Base-by-base conservation (phyloP, 2,113 vertebrate species). In the Puffinus mauretanicus region DNA sequence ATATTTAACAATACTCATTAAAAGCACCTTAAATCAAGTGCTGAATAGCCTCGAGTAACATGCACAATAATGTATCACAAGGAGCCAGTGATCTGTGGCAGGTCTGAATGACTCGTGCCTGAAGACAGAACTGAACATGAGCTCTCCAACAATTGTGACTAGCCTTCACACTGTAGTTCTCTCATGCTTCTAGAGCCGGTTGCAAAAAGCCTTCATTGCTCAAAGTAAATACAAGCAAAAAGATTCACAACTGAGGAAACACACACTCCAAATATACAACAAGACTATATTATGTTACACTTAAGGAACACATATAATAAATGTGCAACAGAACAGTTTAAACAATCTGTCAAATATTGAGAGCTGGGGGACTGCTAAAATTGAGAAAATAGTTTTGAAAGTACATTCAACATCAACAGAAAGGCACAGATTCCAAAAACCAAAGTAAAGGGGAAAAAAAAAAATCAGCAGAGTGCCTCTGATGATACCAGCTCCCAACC, bases 31-130 rank as follows among this genome's bases (percentile, higher is more conserved):
- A 85, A 58, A 18, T 6, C 51, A 81, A 60, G 30, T 16, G 24
- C 38, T 72, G 42, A 61, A 86, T 19, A 75, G 12, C 44, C 34
- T 25, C 7, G 0, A 72, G 30, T 49, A 80, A 25, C 21, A 49
- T 34, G 5, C 5, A 10, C 9, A 11, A 0, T 4, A 26, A 30
- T 0, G 0, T 16, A 36, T 62, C 16, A 17, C 7, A 52, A n/a
- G 46, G 42, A 76, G 40, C 6, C 46, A 58, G 58, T 5, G 44
- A 72, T 34, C 10, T 24, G 13, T 27, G 36, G 44, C 34, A 93
- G 16, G 29, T 62, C 34, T 57, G 34, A 72, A 46, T 2, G 25
- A 20, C 7, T 54, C 3, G 0, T 29, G 42, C 16, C 27, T 52
- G n/a, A 81, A 49, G 29, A n/a, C 21, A 29, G 40, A 82, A 36